A percentile compares a stretch with the other conserved stretches of the same genome.
Evolutionary conservation across 2,113 vertebrate species (phyloP).

Genomic region (Pelmatolapia mariae): DNA sequence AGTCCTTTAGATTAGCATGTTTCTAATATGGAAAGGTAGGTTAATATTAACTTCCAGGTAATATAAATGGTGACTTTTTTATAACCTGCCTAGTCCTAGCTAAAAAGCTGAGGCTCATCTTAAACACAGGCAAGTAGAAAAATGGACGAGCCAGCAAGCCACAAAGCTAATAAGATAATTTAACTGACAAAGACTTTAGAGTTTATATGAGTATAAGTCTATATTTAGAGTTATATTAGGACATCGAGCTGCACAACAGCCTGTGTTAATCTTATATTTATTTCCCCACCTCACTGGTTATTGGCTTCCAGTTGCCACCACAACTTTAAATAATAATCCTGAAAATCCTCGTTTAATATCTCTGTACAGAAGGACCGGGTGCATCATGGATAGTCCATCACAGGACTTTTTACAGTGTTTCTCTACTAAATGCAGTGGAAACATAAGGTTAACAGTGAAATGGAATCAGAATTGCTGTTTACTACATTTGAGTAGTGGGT

Average conservation of each 20-base stretch:
- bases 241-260: neutral
- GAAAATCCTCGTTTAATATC: neutral
- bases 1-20: neutral
- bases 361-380: neutral
- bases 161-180: neutral
- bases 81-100: neutral
- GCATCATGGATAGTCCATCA: neutral
- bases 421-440: neutral
- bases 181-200: neutral
- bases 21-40: neutral
- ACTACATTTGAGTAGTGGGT: neutral
- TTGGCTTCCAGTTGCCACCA: neutral
- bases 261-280: neutral
- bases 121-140: neutral
- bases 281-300: neutral
- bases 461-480: neutral
- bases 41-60: neutral
- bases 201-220: neutral
- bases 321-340: neutral
- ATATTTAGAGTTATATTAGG: neutral
- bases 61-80: neutral
- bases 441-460: neutral
- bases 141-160: neutral
- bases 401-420: neutral
- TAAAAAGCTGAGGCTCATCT: fast-evolving